phyloP scores from a whole-genome alignment of 2,888 invertebrate species.

The Onthophagus sagittarius region DNA sequence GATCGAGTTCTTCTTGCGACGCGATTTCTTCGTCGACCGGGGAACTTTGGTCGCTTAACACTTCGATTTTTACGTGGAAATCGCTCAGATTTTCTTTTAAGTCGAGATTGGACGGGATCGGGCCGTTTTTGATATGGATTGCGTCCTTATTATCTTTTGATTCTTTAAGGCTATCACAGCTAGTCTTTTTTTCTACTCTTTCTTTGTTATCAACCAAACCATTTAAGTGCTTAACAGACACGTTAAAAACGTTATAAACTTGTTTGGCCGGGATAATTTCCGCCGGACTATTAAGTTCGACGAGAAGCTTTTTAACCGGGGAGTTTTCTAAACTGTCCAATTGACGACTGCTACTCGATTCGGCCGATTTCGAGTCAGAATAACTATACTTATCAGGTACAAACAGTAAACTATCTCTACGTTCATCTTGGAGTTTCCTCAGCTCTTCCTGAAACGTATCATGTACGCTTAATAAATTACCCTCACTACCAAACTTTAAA shows the following conservation, averaged over 20 bases:
- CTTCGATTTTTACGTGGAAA: conserved; percentile 19
- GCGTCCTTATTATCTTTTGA: conserved; percentile 6
- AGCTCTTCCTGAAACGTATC: conserved; percentile 56
- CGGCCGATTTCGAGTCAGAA: background rate
- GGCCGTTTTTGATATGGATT: background rate
- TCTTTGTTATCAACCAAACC: conserved; percentile 2
- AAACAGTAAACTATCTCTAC: conserved; percentile 47
- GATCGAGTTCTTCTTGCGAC: background rate
- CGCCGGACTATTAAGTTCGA: conserved; percentile 41
- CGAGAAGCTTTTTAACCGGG: conserved; percentile 36
- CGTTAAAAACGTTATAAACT: conserved; percentile 47
- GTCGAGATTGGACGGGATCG: background rate
- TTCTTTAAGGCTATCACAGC: conserved; percentile 7
- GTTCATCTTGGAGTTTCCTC: conserved; percentile 49
- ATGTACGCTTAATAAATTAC: conserved; percentile 53
- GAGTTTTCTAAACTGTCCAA: conserved; percentile 23
- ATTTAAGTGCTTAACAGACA: conserved; percentile 41
- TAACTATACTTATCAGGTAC: conserved; percentile 43
- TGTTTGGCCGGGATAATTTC: conserved; percentile 44
- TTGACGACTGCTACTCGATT: conserved; percentile 22
- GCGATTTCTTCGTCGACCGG: conserved; percentile 4
- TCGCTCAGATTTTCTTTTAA: conserved; percentile 11
- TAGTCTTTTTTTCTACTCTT: background rate
- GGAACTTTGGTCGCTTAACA: conserved; percentile 19
- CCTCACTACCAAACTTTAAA: conserved; percentile 54